A percentile compares a stretch with the other conserved stretches of the same genome.
phyloP scores from a whole-genome alignment of 2,888 invertebrate genomes.

The Timema podura region DNA sequence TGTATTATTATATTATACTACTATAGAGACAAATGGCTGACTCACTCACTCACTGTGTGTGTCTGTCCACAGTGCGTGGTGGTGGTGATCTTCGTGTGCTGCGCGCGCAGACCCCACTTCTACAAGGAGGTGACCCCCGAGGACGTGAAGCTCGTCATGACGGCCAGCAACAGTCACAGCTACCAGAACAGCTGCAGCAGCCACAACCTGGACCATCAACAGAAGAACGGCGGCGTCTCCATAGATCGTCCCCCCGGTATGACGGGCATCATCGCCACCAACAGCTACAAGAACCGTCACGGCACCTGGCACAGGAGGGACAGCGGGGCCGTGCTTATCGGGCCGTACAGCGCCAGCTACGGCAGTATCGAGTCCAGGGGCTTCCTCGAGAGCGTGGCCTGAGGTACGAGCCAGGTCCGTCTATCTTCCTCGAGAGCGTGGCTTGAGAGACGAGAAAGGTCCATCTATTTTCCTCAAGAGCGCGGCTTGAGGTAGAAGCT shows the following conservation, averaged over 20 bases:
- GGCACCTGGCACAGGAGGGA: conserved; percentile 47
- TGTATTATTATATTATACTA: too few relatives aligned
- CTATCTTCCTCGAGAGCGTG: too few relatives aligned
- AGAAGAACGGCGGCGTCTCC: conserved; percentile 45
- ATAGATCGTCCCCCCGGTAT: conserved; percentile 68
- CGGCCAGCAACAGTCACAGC: not conserved
- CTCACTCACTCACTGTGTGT: not conserved
- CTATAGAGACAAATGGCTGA: too few relatives aligned
- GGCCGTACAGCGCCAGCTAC: conserved; percentile 54
- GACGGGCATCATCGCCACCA: conserved; percentile 71
- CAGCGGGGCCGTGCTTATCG: conserved; percentile 37
- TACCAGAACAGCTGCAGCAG: conserved; percentile 4
- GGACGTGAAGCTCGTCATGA: not conserved
- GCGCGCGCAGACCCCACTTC: conserved; percentile 36
- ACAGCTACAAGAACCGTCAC: conserved; percentile 65
- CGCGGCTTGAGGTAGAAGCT: too few relatives aligned
- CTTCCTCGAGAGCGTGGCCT: conserved; percentile 38
- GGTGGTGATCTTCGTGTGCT: conserved; percentile 43
- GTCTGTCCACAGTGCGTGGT: conserved; percentile 42
- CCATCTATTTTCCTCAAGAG: too few relatives aligned
- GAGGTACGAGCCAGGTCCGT: not conserved
- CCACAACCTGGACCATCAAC: not conserved
- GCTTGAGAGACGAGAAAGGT: too few relatives aligned
- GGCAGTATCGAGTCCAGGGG: conserved; percentile 48
- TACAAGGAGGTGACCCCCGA: conserved; percentile 37